Base-by-base conservation (phyloP, 1,140 invertebrate genomes). In the Drosophila prosaltans region DNA sequence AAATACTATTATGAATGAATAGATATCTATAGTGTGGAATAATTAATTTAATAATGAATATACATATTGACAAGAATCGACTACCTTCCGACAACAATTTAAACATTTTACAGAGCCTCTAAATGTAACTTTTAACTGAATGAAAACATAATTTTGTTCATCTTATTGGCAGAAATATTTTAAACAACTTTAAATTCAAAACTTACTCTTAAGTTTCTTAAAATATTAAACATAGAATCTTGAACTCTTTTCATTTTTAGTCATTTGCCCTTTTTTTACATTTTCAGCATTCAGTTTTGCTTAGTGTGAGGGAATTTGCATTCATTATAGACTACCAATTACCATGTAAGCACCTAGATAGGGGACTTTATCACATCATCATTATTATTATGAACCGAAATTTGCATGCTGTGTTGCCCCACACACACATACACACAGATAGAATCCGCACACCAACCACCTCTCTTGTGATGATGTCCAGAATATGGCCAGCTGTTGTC, bases 401-500 rank as follows among this genome's bases (percentile, higher is more conserved):
- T 70, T 76, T 61, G 66, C 74, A 65, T 70, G 51, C 32, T 71
- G 54, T 36, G 64, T 65, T 3, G 40, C 32, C n/a, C 9, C 2
- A 41, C 43, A 39, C 43, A 1, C 32, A 9, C 21, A 16, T 10
- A 51, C 55, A 48, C 68, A 36, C n/a, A 11, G n/a, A 6, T 3
- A 16, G 16, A 16, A 16, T 16, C 16, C 16, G 16, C 2, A 28
- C 16, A 5, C 40, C 32, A 3, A 24, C 58, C 21, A 16, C 51
- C 65, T 36, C 54, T 51, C 54, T 55, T 55, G n/a, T 63, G 8
- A 7, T 45, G 16, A 30, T 26, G 40, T 24, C 48, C 65, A 43
- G 41, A 54, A n/a, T 39, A 26, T 69, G 32, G 80, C 64, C 69
- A 81, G 72, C 61, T 69, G 66, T 73, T 88, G 82, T 81, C 81